phyloP scores from a whole-genome alignment of 2,113 vertebrate genomes.

The Forbesichthys agassizii region DNA sequence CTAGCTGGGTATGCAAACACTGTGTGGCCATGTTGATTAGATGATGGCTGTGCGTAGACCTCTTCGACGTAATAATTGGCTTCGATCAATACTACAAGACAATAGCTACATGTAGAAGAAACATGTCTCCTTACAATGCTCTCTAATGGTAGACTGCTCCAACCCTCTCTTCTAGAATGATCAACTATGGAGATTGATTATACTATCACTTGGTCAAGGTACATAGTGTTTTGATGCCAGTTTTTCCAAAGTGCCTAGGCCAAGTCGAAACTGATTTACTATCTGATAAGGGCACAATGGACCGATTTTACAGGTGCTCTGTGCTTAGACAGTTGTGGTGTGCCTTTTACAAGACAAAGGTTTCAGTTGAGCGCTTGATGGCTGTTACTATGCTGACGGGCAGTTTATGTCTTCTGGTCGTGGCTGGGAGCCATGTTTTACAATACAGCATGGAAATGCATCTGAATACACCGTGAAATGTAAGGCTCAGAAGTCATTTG shows the following conservation, averaged over 20 bases:
- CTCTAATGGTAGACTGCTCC: constrained; percentile 3
- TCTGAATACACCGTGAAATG: too few relatives aligned
- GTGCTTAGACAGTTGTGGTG: not conserved
- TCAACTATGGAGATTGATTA: constrained; percentile 25
- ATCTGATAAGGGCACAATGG: constrained; percentile 14
- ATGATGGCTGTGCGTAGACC: constrained; percentile 14
- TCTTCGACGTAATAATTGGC: constrained; percentile 11
- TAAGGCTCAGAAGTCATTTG: too few relatives aligned
- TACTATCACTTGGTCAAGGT: constrained; percentile 17
- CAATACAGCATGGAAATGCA: too few relatives aligned
- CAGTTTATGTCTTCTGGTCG: constrained; percentile 32
- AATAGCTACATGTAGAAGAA: constrained; percentile 17
- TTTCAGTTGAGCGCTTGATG: constrained; percentile 18
- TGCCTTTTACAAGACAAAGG: not conserved
- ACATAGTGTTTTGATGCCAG: constrained; percentile 18
- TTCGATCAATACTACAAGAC: constrained; percentile 28
- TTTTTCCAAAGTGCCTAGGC: not conserved
- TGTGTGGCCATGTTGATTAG: not conserved
- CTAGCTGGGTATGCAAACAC: too few relatives aligned
- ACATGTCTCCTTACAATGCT: constrained; percentile 13
- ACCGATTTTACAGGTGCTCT: not conserved
- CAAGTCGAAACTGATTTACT: constrained; percentile 23
- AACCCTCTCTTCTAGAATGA: constrained; percentile 30
- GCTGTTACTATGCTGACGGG: constrained; percentile 27
- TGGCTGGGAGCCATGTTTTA: too few relatives aligned